A percentile compares a stretch with the other conserved stretches of the same genome.
These are phyloP conservation scores for Agrotis clavis DNA, from an alignment of 2,888 invertebrate genomes.

Conservation along the genomic window DNA sequence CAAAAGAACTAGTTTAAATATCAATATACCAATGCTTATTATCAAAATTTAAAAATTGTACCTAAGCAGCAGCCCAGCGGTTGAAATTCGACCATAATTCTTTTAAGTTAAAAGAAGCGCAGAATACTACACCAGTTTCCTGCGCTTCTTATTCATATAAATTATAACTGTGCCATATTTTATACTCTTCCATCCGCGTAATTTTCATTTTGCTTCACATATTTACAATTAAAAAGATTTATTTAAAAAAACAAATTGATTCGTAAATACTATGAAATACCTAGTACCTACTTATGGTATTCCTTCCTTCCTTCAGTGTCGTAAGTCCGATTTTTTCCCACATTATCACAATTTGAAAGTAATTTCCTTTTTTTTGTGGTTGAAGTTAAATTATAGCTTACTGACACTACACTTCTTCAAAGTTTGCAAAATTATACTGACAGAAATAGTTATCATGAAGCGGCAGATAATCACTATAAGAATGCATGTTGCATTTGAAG, in stretches of 20 bases:
- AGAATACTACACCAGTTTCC: no score
- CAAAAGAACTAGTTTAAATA: neutral
- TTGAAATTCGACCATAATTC: no score
- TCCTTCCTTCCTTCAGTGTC: neutral
- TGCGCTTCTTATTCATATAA: no score
- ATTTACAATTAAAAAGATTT: neutral
- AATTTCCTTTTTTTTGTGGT: neutral
- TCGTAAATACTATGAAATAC: neutral
- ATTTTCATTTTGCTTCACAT: no score
- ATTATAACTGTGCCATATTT: no score
- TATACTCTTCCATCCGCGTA: no score
- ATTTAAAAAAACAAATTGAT: neutral
- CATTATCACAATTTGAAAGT: constrained; percentile 2
- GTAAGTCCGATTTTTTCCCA: neutral
- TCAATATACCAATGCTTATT: neutral
- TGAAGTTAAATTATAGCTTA: neutral
- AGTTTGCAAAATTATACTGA: constrained; percentile 17
- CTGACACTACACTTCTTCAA: neutral
- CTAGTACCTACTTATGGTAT: constrained; percentile 16
- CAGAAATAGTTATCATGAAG: constrained; percentile 13
- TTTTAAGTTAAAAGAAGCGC: no score
- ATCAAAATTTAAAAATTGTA: no score
- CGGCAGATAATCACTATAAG: constrained; percentile 20
- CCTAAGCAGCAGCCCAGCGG: no score
- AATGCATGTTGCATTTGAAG: constrained; percentile 26